Conservation (phyloP, 2,797 vertebrate species). For the Spondyliosoma cantharus region DNA sequence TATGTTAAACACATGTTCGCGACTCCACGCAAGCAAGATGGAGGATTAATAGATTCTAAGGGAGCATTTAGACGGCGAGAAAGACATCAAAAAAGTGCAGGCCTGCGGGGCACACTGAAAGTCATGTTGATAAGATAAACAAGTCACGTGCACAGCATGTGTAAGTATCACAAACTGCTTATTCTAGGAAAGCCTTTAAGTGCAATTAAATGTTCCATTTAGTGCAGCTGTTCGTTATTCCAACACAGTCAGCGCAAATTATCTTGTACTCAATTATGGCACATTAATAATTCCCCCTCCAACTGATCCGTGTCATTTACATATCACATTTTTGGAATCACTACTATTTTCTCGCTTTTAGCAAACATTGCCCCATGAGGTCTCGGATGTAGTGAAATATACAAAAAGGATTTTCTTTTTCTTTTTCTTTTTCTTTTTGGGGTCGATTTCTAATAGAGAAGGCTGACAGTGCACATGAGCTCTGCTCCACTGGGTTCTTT, state of each 20-base stretch:
- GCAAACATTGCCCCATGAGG: slow-evolving; percentile 12
- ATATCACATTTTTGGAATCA: slow-evolving; percentile 44
- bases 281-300: slow-evolving; percentile 71
- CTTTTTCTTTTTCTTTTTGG: slow-evolving; percentile 7
- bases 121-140: slow-evolving; percentile 57
- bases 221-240: slow-evolving; percentile 80
- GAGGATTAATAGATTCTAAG: not conserved
- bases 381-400: slow-evolving; percentile 42
- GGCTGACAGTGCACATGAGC: slow-evolving; percentile 69
- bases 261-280: slow-evolving; percentile 75
- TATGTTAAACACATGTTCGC: not conserved
- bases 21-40: not conserved
- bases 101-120: slow-evolving; percentile 45
- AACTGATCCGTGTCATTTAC: slow-evolving; percentile 64
- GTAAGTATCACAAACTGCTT: slow-evolving; percentile 71
- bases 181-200: slow-evolving; percentile 76
- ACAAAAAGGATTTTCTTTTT: not conserved
- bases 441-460: slow-evolving; percentile 56
- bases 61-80: slow-evolving; percentile 19
- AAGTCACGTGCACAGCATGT: slow-evolving; percentile 58
- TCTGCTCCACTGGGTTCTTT: slow-evolving; percentile 72
- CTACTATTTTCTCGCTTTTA: slow-evolving; percentile 26
- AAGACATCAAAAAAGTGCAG: slow-evolving; percentile 35
- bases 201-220: slow-evolving; percentile 83
- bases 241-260: slow-evolving; percentile 80